Conservation (phyloP, 2,888 invertebrate species). For the Latrodectus elegans region DNA sequence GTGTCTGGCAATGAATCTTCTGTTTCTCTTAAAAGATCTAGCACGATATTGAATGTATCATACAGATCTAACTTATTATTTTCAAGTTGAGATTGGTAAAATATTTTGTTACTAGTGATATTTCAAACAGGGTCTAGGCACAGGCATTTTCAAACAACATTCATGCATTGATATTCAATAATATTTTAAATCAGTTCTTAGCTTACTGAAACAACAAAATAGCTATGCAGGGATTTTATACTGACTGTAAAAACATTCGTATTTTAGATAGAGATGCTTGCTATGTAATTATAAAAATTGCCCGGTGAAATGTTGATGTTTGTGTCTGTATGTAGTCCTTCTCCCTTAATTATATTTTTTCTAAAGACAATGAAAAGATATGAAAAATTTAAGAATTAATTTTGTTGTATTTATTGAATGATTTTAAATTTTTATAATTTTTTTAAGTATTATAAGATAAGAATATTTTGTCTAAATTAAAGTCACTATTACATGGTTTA, state of each 20-base stretch:
- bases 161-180: not conserved
- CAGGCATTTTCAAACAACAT: not conserved
- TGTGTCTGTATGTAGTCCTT: no score
- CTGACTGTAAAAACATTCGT: not conserved
- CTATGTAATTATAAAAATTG: not conserved
- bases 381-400: no score
- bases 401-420: no score
- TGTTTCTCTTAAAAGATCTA: constrained; percentile 24
- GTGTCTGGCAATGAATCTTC: constrained; percentile 28
- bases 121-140: not conserved
- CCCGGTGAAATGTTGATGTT: not conserved
- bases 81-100: constrained; percentile 8
- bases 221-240: constrained; percentile 5
- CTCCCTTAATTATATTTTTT: no score
- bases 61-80: not conserved
- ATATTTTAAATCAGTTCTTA: constrained; percentile 5
- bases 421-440: no score
- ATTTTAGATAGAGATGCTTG: constrained; percentile 3
- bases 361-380: no score
- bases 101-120: constrained; percentile 1
- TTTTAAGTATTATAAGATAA: no score
- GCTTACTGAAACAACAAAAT: not conserved
- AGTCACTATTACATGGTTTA: no score
- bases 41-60: constrained; percentile 1
- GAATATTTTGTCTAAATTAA: no score